These are phyloP conservation scores for Pantelozetes paolii DNA, from an alignment of 2,888 invertebrate species.

Conservation along the genomic window DNA sequence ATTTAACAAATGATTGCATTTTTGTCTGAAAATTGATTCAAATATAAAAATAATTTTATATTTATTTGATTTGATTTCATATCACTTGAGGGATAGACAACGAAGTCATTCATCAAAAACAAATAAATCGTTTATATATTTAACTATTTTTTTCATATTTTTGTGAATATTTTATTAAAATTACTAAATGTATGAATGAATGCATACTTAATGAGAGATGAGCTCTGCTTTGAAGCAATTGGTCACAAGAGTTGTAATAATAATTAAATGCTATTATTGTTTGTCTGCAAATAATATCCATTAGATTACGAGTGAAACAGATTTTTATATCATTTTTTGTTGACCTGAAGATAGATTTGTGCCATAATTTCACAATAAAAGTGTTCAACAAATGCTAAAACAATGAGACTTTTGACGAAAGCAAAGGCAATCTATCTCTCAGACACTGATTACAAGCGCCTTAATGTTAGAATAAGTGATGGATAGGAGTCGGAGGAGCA, in stretches of 20 bases:
- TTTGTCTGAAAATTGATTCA: too few species aligned
- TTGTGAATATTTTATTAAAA: background rate
- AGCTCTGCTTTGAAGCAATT: background rate
- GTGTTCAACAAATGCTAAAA: slow-evolving; percentile 12
- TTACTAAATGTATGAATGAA: background rate
- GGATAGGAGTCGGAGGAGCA: background rate
- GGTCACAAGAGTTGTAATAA: background rate
- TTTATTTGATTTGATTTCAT: too few species aligned
- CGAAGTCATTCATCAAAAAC: background rate
- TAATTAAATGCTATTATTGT: background rate
- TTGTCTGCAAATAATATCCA: background rate
- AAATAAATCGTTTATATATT: background rate
- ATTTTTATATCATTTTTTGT: background rate
- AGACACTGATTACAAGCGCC: background rate
- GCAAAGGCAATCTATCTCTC: background rate
- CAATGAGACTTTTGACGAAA: background rate
- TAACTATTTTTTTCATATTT: background rate
- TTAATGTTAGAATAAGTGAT: slow-evolving; percentile 29
- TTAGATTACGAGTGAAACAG: background rate
- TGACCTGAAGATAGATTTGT: slow-evolving; percentile 24
- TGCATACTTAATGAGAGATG: background rate
- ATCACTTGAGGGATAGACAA: background rate
- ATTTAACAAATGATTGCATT: too few species aligned
- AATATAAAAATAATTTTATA: too few species aligned
- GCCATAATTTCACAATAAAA: background rate